A percentile compares a stretch with the other conserved stretches of the same genome.
Conservation (phyloP, 2,113 vertebrate species). For the Butastur rufipennis region DNA sequence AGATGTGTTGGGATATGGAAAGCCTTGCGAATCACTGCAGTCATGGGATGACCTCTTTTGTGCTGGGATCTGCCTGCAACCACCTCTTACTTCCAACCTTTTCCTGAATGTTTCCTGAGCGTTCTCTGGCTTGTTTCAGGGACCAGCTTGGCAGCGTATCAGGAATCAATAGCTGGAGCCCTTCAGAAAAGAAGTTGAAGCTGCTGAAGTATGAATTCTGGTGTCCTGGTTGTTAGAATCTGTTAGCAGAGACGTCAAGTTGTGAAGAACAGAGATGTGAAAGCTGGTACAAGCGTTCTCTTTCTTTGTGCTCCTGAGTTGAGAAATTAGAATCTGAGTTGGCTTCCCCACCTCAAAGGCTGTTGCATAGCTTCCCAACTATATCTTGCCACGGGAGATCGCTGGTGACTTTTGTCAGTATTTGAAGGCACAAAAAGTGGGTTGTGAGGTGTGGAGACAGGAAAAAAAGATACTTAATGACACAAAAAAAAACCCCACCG, state of each 20-base stretch:
- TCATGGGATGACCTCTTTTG: background rate
- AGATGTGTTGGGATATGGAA: background rate
- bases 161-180: conserved; percentile 31
- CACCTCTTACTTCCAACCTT: background rate
- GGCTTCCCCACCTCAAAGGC: background rate
- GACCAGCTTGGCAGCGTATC: background rate
- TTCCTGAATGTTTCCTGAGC: background rate
- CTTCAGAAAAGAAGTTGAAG: conserved; percentile 30
- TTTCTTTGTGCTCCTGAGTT: background rate
- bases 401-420: background rate
- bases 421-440: background rate
- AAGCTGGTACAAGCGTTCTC: background rate
- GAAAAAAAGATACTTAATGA: background rate
- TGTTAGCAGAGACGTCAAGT: background rate
- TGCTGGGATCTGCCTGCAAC: background rate
- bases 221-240: conserved; percentile 27
- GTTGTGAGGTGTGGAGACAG: background rate
- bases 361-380: background rate
- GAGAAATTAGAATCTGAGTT: background rate
- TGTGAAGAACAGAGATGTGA: conserved; percentile 14
- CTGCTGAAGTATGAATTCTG: conserved; percentile 16
- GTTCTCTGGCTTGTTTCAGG: conserved; percentile 27
- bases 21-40: background rate
- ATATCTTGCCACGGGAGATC: background rate
- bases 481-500: background rate